Conservation (phyloP, 2,888 invertebrate species). For the Apodemia mormo region DNA sequence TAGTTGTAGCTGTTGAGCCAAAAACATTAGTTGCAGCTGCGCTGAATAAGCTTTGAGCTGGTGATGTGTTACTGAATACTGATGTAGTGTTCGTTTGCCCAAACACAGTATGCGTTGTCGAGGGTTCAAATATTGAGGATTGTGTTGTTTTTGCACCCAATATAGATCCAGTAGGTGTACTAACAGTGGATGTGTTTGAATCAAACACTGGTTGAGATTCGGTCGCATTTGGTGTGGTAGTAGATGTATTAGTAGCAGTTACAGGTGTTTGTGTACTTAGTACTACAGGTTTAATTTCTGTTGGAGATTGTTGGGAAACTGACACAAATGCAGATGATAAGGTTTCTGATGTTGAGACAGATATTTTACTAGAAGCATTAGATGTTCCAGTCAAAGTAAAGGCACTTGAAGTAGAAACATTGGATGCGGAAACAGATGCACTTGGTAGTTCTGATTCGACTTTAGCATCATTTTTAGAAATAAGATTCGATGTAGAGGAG, state of each 20-base stretch:
- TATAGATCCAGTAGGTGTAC: slow-evolving; percentile 34
- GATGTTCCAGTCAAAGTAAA: slow-evolving; percentile 4
- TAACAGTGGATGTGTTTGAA: slow-evolving; percentile 35
- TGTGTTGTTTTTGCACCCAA: slow-evolving; percentile 38
- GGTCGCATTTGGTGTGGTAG: neutral
- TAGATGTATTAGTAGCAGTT: slow-evolving; percentile 14
- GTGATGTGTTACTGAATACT: slow-evolving; percentile 42
- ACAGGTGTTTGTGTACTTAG: slow-evolving; percentile 25
- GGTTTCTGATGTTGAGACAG: slow-evolving; percentile 27
- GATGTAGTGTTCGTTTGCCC: slow-evolving; percentile 38
- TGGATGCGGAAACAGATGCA: neutral
- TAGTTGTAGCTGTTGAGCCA: slow-evolving; percentile 39
- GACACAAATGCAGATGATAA: slow-evolving; percentile 19
- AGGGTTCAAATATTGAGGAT: slow-evolving; percentile 42
- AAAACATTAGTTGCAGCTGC: slow-evolving; percentile 47
- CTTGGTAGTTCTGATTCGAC: neutral
- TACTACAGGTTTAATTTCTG: slow-evolving; percentile 28
- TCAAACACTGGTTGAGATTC: slow-evolving; percentile 29
- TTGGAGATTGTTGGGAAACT: slow-evolving; percentile 22
- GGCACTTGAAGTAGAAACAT: neutral
- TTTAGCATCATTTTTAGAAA: neutral
- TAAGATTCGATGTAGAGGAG: neutral
- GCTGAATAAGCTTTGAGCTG: slow-evolving; percentile 40
- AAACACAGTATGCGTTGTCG: slow-evolving; percentile 35
- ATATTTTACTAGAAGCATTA: slow-evolving; percentile 17